Percentiles rank a stretch among this genome's conserved stretches.
Evolutionary conservation across 2,888 invertebrate species (phyloP).

Genomic region (Malachius bipustulatus): DNA sequence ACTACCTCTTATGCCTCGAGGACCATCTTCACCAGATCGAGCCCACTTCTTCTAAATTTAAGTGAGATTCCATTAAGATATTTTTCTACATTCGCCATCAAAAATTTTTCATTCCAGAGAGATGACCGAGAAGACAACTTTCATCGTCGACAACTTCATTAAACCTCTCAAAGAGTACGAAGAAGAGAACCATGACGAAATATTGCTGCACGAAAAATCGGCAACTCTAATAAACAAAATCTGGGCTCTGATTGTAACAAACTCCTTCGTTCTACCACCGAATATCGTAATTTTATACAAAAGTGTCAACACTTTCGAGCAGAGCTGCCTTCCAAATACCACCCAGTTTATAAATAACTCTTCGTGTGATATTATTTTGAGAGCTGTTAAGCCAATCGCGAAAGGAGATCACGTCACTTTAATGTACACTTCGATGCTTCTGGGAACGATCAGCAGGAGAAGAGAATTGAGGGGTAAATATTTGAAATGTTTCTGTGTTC

Average conservation of each 20-base stretch:
- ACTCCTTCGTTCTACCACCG: conserved; percentile 41
- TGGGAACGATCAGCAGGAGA: conserved; percentile 55
- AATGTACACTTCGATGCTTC: conserved; percentile 58
- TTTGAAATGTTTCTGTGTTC: conserved; percentile 53
- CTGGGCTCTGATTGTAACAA: too few species aligned
- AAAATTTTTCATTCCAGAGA: too few species aligned
- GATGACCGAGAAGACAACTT: too few species aligned
- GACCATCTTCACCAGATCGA: conserved; percentile 52
- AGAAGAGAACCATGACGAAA: too few species aligned
- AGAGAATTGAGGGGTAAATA: conserved; percentile 47
- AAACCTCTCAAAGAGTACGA: too few species aligned
- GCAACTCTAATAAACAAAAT: too few species aligned
- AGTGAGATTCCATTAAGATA: too few species aligned
- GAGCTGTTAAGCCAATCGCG: conserved; percentile 51
- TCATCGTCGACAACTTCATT: too few species aligned
- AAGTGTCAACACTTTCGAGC: conserved; percentile 55
- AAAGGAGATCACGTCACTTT: conserved; percentile 56
- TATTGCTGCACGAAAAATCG: too few species aligned
- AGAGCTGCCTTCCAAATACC: conserved; percentile 62
- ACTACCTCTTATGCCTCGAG: conserved; percentile 43
- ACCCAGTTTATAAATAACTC: conserved; percentile 51
- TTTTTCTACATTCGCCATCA: too few species aligned
- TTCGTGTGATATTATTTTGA: conserved; percentile 46
- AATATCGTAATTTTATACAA: conserved; percentile 47
- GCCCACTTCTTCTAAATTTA: too few species aligned